phyloP scores from a whole-genome alignment of 2,888 invertebrate species.

The Trimorus sp. region DNA sequence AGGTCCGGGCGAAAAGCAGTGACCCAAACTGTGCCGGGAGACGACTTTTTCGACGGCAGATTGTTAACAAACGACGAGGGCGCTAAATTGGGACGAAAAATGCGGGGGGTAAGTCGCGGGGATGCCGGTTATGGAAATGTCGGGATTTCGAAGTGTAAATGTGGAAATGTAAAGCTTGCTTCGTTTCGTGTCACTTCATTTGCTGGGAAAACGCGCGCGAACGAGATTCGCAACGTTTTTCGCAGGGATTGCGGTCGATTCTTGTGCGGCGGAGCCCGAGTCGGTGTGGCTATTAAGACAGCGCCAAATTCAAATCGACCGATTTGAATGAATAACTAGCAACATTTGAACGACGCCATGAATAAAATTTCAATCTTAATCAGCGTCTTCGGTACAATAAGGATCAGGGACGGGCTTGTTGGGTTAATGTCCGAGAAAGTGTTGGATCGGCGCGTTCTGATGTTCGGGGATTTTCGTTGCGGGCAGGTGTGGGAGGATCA shows the following conservation, averaged over 20 bases:
- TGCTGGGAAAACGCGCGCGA: background rate
- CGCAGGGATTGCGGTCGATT: constrained; percentile 42
- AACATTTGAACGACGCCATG: constrained; percentile 81
- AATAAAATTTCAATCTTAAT: constrained; percentile 82
- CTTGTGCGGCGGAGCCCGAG: constrained; percentile 48
- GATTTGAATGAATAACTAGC: constrained; percentile 81
- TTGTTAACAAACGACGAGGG: constrained; percentile 31
- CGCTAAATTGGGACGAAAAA: no score
- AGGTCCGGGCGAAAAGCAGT: background rate
- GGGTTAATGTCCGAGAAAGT: constrained; percentile 34
- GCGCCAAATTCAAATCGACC: constrained; percentile 68
- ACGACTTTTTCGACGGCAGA: constrained; percentile 30
- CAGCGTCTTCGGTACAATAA: constrained; percentile 69
- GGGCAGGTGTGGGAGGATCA: no score
- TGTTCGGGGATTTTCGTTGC: no score
- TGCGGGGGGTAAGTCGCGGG: no score
- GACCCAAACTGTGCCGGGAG: constrained; percentile 44
- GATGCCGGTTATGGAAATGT: background rate
- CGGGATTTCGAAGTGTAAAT: background rate
- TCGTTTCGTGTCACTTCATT: background rate
- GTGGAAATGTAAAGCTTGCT: background rate
- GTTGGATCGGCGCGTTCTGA: no score
- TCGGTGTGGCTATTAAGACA: constrained; percentile 68
- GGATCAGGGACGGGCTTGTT: constrained; percentile 47
- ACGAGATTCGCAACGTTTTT: constrained; percentile 43